Evolutionary conservation across 2,888 invertebrate species (phyloP).

Genomic region (Iphiclides podalirius): DNA sequence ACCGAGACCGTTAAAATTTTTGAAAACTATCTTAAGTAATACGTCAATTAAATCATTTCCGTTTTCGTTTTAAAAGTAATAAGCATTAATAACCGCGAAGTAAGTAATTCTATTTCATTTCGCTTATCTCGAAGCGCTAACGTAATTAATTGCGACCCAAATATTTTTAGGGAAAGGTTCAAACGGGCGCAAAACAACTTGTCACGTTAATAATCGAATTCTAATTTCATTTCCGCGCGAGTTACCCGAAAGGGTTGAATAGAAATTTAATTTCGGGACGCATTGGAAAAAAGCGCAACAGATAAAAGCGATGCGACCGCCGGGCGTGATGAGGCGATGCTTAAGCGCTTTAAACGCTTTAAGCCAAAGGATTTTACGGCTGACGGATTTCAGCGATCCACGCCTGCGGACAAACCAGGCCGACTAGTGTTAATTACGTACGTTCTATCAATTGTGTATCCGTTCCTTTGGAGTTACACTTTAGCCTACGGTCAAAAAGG

Average conservation of each 20-base stretch:
- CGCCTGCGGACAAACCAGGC: constrained; percentile 61
- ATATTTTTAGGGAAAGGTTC: constrained; percentile 19
- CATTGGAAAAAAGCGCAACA: constrained; percentile 49
- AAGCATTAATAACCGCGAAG: no score
- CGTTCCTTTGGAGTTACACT: no score
- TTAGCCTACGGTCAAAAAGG: no score
- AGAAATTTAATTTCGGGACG: constrained; percentile 46
- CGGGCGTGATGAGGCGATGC: constrained; percentile 61
- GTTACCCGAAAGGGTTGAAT: constrained; percentile 32
- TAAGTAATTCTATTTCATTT: constrained; percentile 9
- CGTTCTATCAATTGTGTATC: no score
- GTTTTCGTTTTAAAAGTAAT: no score
- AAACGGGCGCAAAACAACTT: constrained; percentile 19
- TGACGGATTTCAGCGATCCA: constrained; percentile 68
- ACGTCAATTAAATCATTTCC: no score
- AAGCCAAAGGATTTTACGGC: constrained; percentile 78
- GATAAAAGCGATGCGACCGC: constrained; percentile 43
- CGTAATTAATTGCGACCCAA: constrained; percentile 19
- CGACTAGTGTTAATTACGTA: constrained; percentile 45
- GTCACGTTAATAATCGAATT: constrained; percentile 30
- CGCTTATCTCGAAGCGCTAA: constrained; percentile 16
- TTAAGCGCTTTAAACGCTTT: constrained; percentile 75
- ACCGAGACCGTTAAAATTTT: no score
- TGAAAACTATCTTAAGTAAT: no score
- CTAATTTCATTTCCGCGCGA: constrained; percentile 28